Percentiles rank a stretch among this genome's conserved stretches.
Conservation (phyloP, 2,888 invertebrate genomes). For the Megaustenia siamemsis region DNA sequence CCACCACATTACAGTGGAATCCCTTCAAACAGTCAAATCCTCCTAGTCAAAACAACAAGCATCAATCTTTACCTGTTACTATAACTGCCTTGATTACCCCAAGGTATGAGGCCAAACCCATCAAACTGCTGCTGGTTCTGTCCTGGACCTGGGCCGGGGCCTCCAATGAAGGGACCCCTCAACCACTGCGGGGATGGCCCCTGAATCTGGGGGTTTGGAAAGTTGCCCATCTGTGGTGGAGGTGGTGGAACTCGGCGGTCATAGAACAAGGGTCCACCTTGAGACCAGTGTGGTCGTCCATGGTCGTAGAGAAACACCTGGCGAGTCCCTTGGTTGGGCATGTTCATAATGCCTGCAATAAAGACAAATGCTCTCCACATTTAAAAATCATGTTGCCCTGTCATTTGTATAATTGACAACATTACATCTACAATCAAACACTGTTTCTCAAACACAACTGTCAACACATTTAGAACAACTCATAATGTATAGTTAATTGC, state of each 20-base stretch:
- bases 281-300: slow-evolving; percentile 62
- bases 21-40: no score
- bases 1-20: no score
- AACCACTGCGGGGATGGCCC: slow-evolving; percentile 54
- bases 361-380: not conserved
- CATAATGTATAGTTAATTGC: no score
- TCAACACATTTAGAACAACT: no score
- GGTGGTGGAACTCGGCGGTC: slow-evolving; percentile 60
- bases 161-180: slow-evolving; percentile 57
- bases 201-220: slow-evolving; percentile 55
- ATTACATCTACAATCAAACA: no score
- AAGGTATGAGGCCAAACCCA: slow-evolving; percentile 60
- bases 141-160: slow-evolving; percentile 53
- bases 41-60: no score
- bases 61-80: slow-evolving; percentile 55
- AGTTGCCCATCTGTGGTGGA: slow-evolving; percentile 57
- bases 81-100: slow-evolving; percentile 57
- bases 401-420: no score
- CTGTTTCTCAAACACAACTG: no score
- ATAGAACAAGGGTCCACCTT: slow-evolving; percentile 62
- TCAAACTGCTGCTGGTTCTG: slow-evolving; percentile 58
- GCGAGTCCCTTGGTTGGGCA: slow-evolving; percentile 60
- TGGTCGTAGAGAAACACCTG: slow-evolving; percentile 63
- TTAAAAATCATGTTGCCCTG: not conserved
- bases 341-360: slow-evolving; percentile 61